These are phyloP conservation scores for Idris sp. DNA, from an alignment of 1,140 invertebrate genomes.

Conservation along the genomic window DNA sequence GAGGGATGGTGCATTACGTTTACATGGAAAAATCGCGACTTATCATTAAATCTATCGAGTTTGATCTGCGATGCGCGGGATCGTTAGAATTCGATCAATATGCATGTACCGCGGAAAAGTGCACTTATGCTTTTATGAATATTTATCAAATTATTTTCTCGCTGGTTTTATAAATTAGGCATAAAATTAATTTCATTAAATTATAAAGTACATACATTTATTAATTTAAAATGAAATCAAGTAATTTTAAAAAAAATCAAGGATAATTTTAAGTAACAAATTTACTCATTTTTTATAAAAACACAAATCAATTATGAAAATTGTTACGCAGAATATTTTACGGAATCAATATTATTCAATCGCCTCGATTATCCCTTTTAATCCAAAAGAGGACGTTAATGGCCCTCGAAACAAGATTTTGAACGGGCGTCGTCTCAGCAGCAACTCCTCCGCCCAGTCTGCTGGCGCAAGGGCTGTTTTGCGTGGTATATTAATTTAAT, in stretches of 20 bases:
- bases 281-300: no score
- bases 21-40: conserved; percentile 47
- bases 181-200: conserved; percentile 16
- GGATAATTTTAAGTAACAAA: no score
- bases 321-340: conserved; percentile 17
- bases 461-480: conserved; percentile 71
- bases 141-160: conserved; percentile 48
- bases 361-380: conserved; percentile 54
- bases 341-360: conserved; percentile 59
- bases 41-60: conserved; percentile 48
- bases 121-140: conserved; percentile 16
- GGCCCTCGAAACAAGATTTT: conserved; percentile 67
- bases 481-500: conserved; percentile 77
- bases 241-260: no score
- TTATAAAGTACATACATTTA: no score
- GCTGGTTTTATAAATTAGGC: conserved; percentile 16
- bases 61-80: conserved; percentile 25
- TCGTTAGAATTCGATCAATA: conserved; percentile 44
- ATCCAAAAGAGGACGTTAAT: conserved; percentile 68
- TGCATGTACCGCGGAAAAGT: conserved; percentile 28
- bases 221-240: no score
- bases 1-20: conserved; percentile 28
- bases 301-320: no score
- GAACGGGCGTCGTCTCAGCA: conserved; percentile 60
- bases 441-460: conserved; percentile 62